Evolutionary conservation across 2,888 invertebrate species (phyloP), one percentile per base, ranked within the genome.

Genomic region (Synergus laeviventris): DNA sequence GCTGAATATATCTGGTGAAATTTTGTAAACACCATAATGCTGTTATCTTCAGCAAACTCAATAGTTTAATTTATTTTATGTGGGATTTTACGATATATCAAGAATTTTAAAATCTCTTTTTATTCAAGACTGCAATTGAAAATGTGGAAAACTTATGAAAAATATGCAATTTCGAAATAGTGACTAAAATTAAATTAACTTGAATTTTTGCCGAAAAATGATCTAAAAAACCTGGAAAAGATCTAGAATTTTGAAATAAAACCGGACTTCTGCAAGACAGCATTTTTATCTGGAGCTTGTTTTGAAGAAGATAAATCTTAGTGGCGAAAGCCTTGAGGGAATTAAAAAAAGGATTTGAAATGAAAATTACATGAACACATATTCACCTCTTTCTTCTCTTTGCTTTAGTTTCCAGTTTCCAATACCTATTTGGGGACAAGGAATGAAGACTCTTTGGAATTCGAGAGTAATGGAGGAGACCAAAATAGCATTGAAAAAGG

Each of bases 351-450:
- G 11, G 36, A 42, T 64, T 39, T 42, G 14, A 64, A 64, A 64
- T 64, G 64, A 42, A 64, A 64, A 42, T 64, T 42, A 24, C 21
- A 64, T 39, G 21, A 18, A 21, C 42, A 42, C 42, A 61, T 61
- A 61, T 16, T n/a, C 21, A 14, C 0, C 14, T 42, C 39, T 66
- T 45, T 64, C 3, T 18, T 60, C 31, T 60, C 14, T 60, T 60
- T 45, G 45, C 45, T 66, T 66, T 12, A 66, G 42, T 45, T 45
- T 66, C 24, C 42, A 45, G 66, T 66, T 66, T 45, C 24, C 66
- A 14, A 16, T 66, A 66, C 66, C 66, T 66, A 66, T 66, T 66
- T 66, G 42, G 24, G 66, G 42, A 66, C 66, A 66, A 14, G 66
- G 66, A 45, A 45, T 66, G 45, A 66, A 66, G 21, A 45, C 45